These are phyloP conservation scores for Notodonta dromedarius DNA, from an alignment of 2,888 invertebrate genomes.

Conservation along the genomic window DNA sequence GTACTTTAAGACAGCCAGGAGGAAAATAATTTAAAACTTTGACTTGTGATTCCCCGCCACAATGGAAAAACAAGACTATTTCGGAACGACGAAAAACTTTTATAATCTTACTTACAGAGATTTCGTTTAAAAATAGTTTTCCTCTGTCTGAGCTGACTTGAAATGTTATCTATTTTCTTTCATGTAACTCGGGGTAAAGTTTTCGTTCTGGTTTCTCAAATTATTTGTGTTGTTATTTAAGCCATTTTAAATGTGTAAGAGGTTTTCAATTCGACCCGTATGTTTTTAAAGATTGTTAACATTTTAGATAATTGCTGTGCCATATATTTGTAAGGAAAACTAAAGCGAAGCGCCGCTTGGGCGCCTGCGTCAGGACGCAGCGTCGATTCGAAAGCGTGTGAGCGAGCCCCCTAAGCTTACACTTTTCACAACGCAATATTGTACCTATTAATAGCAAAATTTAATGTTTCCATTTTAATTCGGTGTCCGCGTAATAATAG, in stretches of 20 bases:
- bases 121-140: constrained; percentile 31
- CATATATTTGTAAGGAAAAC: no score
- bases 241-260: no score
- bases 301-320: no score
- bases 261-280: no score
- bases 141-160: constrained; percentile 3
- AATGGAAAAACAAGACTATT: constrained; percentile 34
- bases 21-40: constrained; percentile 25
- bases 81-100: constrained; percentile 21
- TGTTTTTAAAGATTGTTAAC: no score
- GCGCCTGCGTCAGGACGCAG: no score
- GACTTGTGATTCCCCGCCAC: constrained; percentile 22
- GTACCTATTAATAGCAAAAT: constrained; percentile 55
- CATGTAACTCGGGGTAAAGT: constrained; percentile 6
- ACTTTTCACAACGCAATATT: constrained; percentile 23
- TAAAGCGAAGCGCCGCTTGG: no score
- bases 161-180: constrained; percentile 5
- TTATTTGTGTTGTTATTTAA: neutral
- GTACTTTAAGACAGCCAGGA: constrained; percentile 16
- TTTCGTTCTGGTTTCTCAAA: neutral
- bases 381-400: no score
- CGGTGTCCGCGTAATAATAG: constrained; percentile 68
- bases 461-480: constrained; percentile 71
- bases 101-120: constrained; percentile 25
- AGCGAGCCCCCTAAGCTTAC: neutral